Conservation (phyloP, 2,797 vertebrate species). For the Decapterus maruadsi region DNA sequence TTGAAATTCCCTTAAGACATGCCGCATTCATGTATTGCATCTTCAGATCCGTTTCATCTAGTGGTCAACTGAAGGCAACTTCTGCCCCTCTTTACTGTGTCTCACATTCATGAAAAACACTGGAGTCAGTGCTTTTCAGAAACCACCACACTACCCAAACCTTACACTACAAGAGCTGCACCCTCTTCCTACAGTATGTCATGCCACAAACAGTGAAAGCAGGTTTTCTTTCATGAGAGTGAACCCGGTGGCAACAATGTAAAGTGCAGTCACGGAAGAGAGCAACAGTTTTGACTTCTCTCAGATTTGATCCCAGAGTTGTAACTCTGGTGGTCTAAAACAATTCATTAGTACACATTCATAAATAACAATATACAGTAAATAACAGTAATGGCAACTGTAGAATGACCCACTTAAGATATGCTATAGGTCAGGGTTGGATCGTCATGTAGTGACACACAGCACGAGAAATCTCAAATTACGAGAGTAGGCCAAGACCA, state of each 20-base stretch:
- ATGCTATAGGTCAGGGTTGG: constrained; percentile 22
- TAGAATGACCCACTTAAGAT: accelerated
- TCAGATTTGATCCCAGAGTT: neutral
- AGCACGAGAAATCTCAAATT: constrained; percentile 43
- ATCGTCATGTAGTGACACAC: constrained; percentile 23
- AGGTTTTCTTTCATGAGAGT: constrained; percentile 25
- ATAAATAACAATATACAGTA: constrained; percentile 5
- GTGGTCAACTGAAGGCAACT: neutral
- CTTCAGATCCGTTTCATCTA: constrained; percentile 1
- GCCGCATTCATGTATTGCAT: neutral
- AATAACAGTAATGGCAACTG: neutral
- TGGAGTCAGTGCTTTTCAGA: neutral
- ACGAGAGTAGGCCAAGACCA: constrained; percentile 46
- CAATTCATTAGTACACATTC: neutral
- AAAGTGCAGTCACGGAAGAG: neutral
- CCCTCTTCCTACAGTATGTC: constrained; percentile 1
- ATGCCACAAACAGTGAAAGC: constrained; percentile 28
- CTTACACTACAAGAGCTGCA: neutral
- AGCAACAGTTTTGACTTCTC: neutral
- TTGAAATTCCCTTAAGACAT: neutral
- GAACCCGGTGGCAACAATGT: neutral
- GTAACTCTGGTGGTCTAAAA: neutral
- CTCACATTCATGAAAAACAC: neutral
- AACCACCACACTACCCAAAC: neutral
- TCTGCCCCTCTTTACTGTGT: neutral